Evolutionary conservation across 2,797 vertebrate genomes (phyloP), one percentile per base, ranked within the genome.

Genomic region (Halcyon badia): DNA sequence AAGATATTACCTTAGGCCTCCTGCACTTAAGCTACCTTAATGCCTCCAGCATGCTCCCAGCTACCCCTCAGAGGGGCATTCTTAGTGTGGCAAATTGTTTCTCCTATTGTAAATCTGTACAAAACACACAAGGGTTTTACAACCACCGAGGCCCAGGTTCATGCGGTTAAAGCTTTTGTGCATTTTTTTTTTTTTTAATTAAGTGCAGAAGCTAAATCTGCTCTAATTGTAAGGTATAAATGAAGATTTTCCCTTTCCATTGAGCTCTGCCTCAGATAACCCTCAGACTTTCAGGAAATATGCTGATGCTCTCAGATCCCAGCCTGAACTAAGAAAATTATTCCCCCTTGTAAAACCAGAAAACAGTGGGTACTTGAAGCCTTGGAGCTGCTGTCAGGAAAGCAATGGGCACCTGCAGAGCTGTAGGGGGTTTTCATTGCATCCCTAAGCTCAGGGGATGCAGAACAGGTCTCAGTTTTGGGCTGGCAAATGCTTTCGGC

Each of bases 371-470:
- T 11, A 10, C 3, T 9, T 15, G 11, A 39, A 71, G 13, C 4
- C 26, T 41, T 6, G 19, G 46, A 68, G 58, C 39, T 28, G 46
- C 41, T 3, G 0, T 25, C 35, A n/a, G 30, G 15, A 70, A 28
- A 77, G 11, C 20, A 57, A 2, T 0, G 3, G 19, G 30, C 11
- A 37, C 33, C 33, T 72, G 62, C 46, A 64, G 44, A 76, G 6
- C n/a, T 5, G 0, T 37, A 39, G 31, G 33, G 41, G 30, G 19
- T 5, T 61, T 28, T 30, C n/a, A 31, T 11, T 2, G 1, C n/a
- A 15, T 5, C 4, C 35, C 22, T 61, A 31, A 16, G 26, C 35
- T 49, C 48, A 42, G 16, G 41, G 19, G 20, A 26, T 5, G 1
- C 4, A 5, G 14, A 54, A 9, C 7, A 44, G 5, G 2, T 3